Conservation (phyloP, 1,140 invertebrate genomes). For the Bombus pascuorum region DNA sequence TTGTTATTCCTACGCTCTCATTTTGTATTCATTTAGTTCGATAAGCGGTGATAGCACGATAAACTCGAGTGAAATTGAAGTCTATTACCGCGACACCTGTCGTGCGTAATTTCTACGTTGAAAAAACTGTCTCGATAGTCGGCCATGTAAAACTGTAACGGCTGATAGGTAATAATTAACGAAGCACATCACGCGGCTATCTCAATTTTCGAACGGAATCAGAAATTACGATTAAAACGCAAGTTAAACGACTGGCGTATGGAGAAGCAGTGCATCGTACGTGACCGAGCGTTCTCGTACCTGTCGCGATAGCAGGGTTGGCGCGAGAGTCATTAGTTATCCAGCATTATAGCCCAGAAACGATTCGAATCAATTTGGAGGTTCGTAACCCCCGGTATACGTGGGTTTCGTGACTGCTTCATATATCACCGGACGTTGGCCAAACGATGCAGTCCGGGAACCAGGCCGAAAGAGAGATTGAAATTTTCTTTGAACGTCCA, state of each 20-base stretch:
- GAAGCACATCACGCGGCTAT: too few relatives aligned
- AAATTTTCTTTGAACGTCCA: slow-evolving; percentile 21
- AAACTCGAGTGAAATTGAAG: not conserved
- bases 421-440: slow-evolving; percentile 64
- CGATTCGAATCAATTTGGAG: slow-evolving; percentile 72
- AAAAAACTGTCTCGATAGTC: not conserved
- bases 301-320: slow-evolving; percentile 55
- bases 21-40: not conserved
- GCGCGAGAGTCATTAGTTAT: slow-evolving; percentile 67
- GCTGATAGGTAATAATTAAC: not conserved
- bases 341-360: slow-evolving; percentile 64
- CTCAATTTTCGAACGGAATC: not conserved
- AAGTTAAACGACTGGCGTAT: slow-evolving; percentile 36
- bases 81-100: not conserved
- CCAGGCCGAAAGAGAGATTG: not conserved
- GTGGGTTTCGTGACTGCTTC: slow-evolving; percentile 54
- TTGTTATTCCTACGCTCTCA: not conserved
- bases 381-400: slow-evolving; percentile 52
- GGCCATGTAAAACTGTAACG: not conserved
- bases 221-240: slow-evolving; percentile 22
- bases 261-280: slow-evolving; percentile 37
- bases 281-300: slow-evolving; percentile 41
- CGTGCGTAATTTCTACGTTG: not conserved
- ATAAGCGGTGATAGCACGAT: not conserved
- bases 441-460: slow-evolving; percentile 29